Conservation (phyloP, 2,113 vertebrate genomes). For the Toxostoma redivivum region DNA sequence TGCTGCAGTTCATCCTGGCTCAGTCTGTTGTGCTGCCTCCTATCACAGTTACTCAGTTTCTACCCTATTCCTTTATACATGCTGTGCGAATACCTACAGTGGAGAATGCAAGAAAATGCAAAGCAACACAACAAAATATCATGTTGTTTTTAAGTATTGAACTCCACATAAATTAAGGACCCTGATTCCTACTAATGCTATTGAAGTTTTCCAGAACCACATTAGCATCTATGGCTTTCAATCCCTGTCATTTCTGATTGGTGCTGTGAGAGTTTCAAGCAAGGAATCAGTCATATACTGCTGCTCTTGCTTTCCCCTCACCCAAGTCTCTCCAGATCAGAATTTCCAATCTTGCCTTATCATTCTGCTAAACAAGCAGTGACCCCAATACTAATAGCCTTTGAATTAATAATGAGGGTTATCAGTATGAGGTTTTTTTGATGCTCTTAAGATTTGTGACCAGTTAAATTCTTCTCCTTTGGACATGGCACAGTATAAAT, state of each 20-base stretch:
- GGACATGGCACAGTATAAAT: background rate
- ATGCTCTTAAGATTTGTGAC: background rate
- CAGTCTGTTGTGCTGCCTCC: background rate
- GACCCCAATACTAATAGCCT: background rate
- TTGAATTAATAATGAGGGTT: background rate
- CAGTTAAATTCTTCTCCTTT: background rate
- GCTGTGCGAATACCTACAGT: accelerated
- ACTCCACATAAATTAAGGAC: background rate
- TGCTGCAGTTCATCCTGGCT: background rate
- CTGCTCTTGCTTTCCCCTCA: background rate
- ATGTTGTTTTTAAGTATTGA: background rate
- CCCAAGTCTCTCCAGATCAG: background rate
- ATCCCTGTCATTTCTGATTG: background rate
- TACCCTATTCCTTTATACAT: background rate
- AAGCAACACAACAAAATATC: background rate
- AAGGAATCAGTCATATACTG: background rate
- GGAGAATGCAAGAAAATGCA: background rate
- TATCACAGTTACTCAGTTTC: background rate
- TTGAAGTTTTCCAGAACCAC: background rate
- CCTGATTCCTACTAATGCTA: background rate
- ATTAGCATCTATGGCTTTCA: background rate
- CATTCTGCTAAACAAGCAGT: background rate
- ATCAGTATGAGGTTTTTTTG: background rate
- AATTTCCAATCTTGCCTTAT: background rate
- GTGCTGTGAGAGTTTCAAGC: background rate